Conservation (phyloP, 2,888 invertebrate genomes). For the Cantharis rustica region DNA sequence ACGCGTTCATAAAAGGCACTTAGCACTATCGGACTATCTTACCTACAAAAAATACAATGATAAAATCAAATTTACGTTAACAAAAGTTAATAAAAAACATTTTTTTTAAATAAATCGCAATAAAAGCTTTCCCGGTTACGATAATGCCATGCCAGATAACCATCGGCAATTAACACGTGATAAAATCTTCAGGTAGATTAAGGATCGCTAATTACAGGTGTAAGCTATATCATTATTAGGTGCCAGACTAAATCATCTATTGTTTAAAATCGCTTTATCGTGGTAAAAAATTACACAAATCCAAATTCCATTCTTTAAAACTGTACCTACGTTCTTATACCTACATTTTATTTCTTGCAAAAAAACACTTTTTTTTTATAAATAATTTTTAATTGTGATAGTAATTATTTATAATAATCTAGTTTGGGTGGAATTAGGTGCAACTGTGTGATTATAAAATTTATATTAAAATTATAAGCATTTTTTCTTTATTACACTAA, state of each 20-base stretch:
- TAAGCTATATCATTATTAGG: conserved; percentile 37
- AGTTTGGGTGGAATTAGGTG: no score
- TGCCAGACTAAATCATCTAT: conserved; percentile 40
- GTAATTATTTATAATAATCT: no score
- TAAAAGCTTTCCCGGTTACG: neutral
- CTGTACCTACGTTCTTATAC: neutral
- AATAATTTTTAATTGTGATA: no score
- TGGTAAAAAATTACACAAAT: neutral
- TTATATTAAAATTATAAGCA: no score
- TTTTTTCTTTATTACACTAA: no score
- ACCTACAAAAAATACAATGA: no score
- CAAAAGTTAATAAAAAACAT: no score
- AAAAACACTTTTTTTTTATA: no score
- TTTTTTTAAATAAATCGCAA: no score
- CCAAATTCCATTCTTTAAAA: neutral
- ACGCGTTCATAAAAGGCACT: neutral
- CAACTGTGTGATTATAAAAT: no score
- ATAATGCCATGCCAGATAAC: neutral
- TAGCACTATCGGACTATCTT: neutral
- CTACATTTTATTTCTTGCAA: neutral
- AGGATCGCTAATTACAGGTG: conserved; percentile 51
- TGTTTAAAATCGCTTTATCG: conserved; percentile 10
- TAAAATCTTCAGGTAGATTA: conserved; percentile 45
- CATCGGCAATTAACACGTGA: conserved; percentile 42
- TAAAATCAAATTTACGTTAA: no score